phyloP scores from a whole-genome alignment of 2,113 vertebrate genomes.

The Oceanodroma tethys region DNA sequence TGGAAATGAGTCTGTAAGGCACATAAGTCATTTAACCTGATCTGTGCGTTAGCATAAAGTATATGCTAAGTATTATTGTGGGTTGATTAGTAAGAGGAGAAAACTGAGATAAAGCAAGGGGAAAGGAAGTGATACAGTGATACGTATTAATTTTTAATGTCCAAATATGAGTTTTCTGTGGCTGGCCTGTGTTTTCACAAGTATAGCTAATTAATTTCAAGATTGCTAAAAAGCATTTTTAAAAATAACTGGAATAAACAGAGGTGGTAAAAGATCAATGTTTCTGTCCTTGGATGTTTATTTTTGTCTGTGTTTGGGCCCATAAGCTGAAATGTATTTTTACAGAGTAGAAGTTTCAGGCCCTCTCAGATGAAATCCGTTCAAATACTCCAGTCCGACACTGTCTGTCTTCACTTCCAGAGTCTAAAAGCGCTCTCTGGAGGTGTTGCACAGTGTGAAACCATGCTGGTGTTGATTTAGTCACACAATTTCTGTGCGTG shows the following conservation, averaged over 20 bases:
- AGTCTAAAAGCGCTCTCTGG: neutral
- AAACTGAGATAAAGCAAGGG: neutral
- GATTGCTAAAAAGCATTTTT: neutral
- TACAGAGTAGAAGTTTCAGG: neutral
- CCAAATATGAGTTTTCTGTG: neutral
- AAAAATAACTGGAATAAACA: neutral
- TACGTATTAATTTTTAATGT: neutral
- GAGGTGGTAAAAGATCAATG: accelerated
- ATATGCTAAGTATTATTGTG: neutral
- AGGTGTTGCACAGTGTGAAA: neutral
- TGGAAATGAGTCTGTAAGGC: neutral
- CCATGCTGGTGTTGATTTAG: neutral
- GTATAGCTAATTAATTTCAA: neutral
- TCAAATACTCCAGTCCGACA: neutral
- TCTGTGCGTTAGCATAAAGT: neutral
- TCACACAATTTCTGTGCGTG: accelerated
- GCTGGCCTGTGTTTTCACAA: neutral
- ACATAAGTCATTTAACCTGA: neutral
- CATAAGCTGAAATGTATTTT: neutral
- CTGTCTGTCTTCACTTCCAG: neutral
- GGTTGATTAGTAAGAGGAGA: neutral
- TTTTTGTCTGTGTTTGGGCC: neutral
- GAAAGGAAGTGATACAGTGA: neutral
- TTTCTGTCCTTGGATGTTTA: neutral
- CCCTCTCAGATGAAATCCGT: neutral